phyloP scores from a whole-genome alignment of 1,140 invertebrate species.

The Cotesia glomerata region DNA sequence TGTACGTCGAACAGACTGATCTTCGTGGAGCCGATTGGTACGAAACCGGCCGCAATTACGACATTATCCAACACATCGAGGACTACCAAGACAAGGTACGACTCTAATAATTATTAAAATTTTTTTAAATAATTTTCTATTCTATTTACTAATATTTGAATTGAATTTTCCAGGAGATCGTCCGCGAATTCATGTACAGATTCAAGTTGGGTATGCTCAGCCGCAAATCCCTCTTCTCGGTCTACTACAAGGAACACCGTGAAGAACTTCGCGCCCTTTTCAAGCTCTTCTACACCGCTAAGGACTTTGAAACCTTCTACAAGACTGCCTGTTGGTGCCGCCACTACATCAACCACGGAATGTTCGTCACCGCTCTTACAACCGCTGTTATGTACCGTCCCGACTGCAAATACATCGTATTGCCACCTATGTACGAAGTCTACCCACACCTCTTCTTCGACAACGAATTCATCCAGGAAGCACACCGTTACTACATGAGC shows the following conservation, averaged over 20 bases:
- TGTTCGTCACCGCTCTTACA: slow-evolving; percentile 69
- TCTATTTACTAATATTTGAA: neutral
- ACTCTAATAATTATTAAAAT: neutral
- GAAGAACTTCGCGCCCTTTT: slow-evolving; percentile 67
- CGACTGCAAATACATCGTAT: slow-evolving; percentile 66
- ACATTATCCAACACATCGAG: slow-evolving; percentile 63
- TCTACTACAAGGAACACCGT: slow-evolving; percentile 61
- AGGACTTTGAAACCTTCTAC: slow-evolving; percentile 71
- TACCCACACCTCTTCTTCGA: slow-evolving; percentile 71
- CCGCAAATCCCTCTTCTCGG: slow-evolving; percentile 52
- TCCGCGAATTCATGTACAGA: slow-evolving; percentile 62
- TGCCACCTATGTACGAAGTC: slow-evolving; percentile 73
- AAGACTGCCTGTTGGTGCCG: slow-evolving; percentile 71
- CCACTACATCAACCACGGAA: slow-evolving; percentile 68
- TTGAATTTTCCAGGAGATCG: slow-evolving; percentile 62
- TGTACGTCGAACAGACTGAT: slow-evolving; percentile 67
- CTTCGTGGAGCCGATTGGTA: slow-evolving; percentile 57
- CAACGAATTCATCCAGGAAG: slow-evolving; percentile 63
- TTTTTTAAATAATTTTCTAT: slow-evolving; percentile 11
- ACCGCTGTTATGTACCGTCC: slow-evolving; percentile 68
- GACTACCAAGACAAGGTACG: slow-evolving; percentile 54
- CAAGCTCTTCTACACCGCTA: slow-evolving; percentile 67
- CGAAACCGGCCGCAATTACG: slow-evolving; percentile 65
- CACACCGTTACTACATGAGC: slow-evolving; percentile 67
- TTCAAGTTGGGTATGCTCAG: slow-evolving; percentile 61